Evolutionary conservation across 2,797 vertebrate species (phyloP), one percentile per base, ranked within the genome.

Genomic region (Hydrophis major): DNA sequence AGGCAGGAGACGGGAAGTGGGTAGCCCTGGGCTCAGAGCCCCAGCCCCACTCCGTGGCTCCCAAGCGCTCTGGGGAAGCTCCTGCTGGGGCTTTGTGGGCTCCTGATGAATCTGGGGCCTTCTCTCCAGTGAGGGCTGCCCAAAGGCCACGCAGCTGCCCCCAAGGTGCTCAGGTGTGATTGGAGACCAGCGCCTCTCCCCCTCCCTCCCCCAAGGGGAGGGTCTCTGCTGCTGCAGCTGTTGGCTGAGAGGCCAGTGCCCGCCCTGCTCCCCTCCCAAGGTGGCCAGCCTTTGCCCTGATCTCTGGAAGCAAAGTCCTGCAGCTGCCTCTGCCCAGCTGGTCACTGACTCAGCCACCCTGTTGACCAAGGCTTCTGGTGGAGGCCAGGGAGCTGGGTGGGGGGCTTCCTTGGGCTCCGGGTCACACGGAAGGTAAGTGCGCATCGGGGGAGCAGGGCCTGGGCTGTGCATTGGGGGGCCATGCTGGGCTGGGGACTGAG

Each of bases 331-430:
- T 57, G 91, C 94, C 90, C 89, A 12, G 4, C 25, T n/a, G 4
- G 0, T 92, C 25, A 0, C 57, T 53, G 69, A 74, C 91, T 92
- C 87, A 27, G 28, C 89, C 92, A 90, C 93, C n/a, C 6, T 59
- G 90, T 5, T 91, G 93, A 93, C 88, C 2, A 66, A 92, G 57
- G 1, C 2, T 87, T 10, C 74, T 42, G 13, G 1, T 5, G 53
- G 60, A 18, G 27, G 2, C 4, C 11, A 6, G 13, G 50, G 28
- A 47, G 1, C 0, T 22, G n/a, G 89, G 0, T 1, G 32, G 53
- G 88, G 0, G 0, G 1, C 0, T 11, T 55, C 1, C 0, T 0
- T 32, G 69, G 28, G 88, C 0, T 0, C 0, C 1, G 94, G 83
- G 91, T 11, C 0, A 0, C 0, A 11, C 60, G 8, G 10, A 87